A percentile compares a stretch with the other conserved stretches of the same genome.
phyloP scores from a whole-genome alignment of 2,113 vertebrate species.

The Macrotis lagotis region DNA sequence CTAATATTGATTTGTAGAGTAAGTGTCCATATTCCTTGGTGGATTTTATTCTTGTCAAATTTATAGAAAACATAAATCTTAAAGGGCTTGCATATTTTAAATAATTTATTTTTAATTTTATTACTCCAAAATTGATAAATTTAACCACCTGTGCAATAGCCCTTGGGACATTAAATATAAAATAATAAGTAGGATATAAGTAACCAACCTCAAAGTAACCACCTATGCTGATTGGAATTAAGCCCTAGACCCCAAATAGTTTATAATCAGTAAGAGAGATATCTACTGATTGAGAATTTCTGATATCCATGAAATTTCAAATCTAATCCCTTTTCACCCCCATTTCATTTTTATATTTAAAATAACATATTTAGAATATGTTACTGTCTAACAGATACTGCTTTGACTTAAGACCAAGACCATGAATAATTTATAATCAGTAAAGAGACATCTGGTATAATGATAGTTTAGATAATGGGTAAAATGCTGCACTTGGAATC shows the following conservation, averaged over 20 bases:
- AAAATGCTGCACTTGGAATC: not conserved
- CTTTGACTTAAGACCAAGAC: constrained; percentile 36
- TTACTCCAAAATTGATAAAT: no score
- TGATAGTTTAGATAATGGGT: not conserved
- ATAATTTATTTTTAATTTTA: no score
- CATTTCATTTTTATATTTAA: not conserved
- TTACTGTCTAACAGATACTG: constrained; percentile 26
- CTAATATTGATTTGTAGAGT: not conserved
- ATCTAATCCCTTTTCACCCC: not conserved
- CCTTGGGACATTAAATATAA: no score
- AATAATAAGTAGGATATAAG: constrained; percentile 48
- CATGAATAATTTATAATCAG: constrained; percentile 49
- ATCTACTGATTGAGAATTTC: not conserved
- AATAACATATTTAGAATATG: constrained; percentile 23
- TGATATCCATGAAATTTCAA: not conserved
- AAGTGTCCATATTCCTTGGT: not conserved
- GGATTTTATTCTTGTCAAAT: not conserved
- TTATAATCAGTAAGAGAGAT: constrained; percentile 47
- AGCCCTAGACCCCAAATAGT: not conserved
- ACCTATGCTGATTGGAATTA: constrained; percentile 40
- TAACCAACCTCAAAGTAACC: constrained; percentile 36
- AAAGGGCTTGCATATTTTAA: not conserved
- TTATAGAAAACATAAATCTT: not conserved
- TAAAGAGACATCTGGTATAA: not conserved
- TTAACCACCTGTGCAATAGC: no score